Conservation (phyloP, 1,140 invertebrate genomes). For the Caerostris extrusa region DNA sequence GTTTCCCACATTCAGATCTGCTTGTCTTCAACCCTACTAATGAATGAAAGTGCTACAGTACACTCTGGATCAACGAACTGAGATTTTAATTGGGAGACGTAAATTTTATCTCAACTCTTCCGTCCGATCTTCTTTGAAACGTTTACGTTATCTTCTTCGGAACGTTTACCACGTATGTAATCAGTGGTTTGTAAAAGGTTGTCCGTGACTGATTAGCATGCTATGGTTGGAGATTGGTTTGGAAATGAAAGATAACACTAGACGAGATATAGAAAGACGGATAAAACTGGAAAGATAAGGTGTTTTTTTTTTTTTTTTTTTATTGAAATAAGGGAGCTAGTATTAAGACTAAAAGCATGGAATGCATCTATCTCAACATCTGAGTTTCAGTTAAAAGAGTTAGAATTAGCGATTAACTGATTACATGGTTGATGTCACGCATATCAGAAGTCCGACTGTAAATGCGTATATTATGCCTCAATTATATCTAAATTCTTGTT, state of each 20-base stretch:
- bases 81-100: conserved; percentile 21
- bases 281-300: too few relatives aligned
- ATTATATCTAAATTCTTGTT: too few relatives aligned
- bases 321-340: too few relatives aligned
- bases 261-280: too few relatives aligned
- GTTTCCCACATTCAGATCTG: neutral
- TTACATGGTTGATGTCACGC: too few relatives aligned
- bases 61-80: neutral
- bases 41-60: neutral
- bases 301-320: too few relatives aligned
- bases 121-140: neutral
- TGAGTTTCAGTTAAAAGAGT: too few relatives aligned
- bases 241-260: neutral
- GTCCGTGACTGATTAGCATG: neutral
- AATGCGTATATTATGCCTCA: too few relatives aligned
- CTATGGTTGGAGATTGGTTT: neutral
- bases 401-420: too few relatives aligned
- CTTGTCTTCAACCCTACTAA: neutral
- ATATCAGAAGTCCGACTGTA: too few relatives aligned
- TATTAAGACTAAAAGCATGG: too few relatives aligned
- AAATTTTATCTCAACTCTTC: neutral
- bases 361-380: too few relatives aligned
- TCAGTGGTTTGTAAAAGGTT: neutral
- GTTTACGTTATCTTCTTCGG: neutral
- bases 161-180: neutral